These are phyloP conservation scores for Carassius gibelio DNA, from an alignment of 2,113 vertebrate species.

Conservation along the genomic window DNA sequence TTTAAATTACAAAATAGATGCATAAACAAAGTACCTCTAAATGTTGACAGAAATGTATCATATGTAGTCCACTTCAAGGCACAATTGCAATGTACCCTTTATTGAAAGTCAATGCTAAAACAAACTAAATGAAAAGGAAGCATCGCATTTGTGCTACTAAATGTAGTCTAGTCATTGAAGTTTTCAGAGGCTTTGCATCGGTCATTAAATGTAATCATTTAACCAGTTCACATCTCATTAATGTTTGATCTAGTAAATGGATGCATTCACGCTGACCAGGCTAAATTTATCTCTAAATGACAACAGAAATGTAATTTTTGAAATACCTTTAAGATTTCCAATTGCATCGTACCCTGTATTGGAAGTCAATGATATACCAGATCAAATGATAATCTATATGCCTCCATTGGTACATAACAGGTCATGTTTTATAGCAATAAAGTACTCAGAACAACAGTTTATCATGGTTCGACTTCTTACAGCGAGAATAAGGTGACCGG, in stretches of 20 bases:
- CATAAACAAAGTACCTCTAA: not conserved
- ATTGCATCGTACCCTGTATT: not conserved
- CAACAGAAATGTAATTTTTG: not conserved
- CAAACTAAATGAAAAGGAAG: no score
- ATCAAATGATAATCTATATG: not conserved
- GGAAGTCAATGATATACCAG: not conserved
- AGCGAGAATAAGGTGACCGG: not conserved
- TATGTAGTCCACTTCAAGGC: not conserved
- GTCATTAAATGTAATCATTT: no score
- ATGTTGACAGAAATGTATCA: not conserved
- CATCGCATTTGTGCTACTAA: no score
- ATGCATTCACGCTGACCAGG: not conserved
- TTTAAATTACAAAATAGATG: no score
- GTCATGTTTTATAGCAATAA: no score
- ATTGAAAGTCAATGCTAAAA: no score
- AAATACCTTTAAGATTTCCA: not conserved
- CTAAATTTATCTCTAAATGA: not conserved
- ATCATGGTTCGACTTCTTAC: constrained; percentile 12
- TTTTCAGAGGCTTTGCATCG: no score
- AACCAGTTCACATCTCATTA: not conserved
- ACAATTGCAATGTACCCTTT: not conserved
- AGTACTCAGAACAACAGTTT: not conserved
- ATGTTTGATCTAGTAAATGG: not conserved
- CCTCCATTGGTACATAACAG: not conserved
- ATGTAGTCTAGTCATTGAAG: no score